Percentiles rank a stretch among this genome's conserved stretches.
Evolutionary conservation across 2,113 vertebrate species (phyloP).

Genomic region (Casuarius casuarius): DNA sequence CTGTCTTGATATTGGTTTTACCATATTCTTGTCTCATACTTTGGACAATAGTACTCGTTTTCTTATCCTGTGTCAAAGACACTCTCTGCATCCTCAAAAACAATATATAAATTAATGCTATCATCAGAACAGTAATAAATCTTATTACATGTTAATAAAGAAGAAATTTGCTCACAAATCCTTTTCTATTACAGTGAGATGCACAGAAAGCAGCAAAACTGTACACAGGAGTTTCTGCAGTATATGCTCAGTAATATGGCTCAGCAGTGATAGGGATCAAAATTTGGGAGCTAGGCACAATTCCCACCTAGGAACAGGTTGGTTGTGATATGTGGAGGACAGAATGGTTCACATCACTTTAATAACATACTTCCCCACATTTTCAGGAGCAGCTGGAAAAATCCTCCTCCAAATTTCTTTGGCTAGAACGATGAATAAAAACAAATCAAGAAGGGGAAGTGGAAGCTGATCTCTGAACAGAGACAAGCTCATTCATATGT

Average conservation of each 20-base stretch:
- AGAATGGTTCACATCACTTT: slow-evolving; percentile 20
- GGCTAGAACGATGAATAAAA: slow-evolving; percentile 34
- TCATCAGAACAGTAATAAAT: not conserved
- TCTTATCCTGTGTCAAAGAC: not conserved
- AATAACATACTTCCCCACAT: not conserved
- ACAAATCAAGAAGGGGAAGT: not conserved
- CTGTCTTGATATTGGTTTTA: not conserved
- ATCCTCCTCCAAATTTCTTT: slow-evolving; percentile 24
- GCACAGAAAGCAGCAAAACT: not conserved
- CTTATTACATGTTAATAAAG: not conserved
- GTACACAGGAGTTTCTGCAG: not conserved
- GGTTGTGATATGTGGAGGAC: not conserved
- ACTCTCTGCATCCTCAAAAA: not conserved
- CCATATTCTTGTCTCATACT: not conserved
- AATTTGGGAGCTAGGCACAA: not conserved
- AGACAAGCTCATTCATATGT: not conserved
- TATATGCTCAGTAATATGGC: not conserved
- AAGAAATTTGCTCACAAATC: not conserved
- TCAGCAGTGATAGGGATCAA: not conserved
- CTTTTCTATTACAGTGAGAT: not conserved
- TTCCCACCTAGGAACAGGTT: not conserved
- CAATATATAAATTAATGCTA: not conserved
- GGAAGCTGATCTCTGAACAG: not conserved
- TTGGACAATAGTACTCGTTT: not conserved
- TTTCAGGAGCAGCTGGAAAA: slow-evolving; percentile 48